Evolutionary conservation across 1,140 invertebrate species (phyloP), one percentile per base, ranked within the genome.

Genomic region (Musca vetustissima): DNA sequence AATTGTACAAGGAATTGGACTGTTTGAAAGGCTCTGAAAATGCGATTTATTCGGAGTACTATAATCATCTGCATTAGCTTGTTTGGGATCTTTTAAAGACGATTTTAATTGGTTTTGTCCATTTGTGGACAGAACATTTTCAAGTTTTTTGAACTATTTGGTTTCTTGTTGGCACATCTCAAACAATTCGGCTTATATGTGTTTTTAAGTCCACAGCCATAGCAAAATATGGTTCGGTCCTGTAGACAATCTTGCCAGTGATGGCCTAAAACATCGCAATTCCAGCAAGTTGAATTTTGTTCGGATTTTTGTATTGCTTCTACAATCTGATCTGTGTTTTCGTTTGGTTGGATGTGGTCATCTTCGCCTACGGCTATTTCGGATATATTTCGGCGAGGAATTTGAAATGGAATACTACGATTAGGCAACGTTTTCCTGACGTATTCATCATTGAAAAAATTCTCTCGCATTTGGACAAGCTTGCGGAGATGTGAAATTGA

Each of bases 131-230:
- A 9, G 53, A 55, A 19, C 14, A 9, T 22, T 21, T 55, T 22
- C 13, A 19, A 22, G 53, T 19, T 55, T 55, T 55, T 55, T 24
- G 19, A 19, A 55, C 4, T 24, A 19, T 13, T 55, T 55, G n/a
- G 53, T 19, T 22, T 55, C 21, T 8, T 28, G 28, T 8, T 28
- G 28, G 28, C 28, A 21, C 53, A 55, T 55, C 21, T 55, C 13
- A 24, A 4, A 21, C 53, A 55, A 9, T 55, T 19, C 13, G 19
- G 53, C 13, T 55, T 55, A 55, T 55, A 55, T 4, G 24, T 24
- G 24, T 55, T 55, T 55, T 55, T 55, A 11, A 13, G 15, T 11
- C 53, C 53, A 21, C 53, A 55, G n/a, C 53, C 53, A 21, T 55
- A 55, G 19, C 53, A 55, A 55, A 55, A 55, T 4, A 55, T 21